A percentile compares a stretch with the other conserved stretches of the same genome.
These are phyloP conservation scores for Spisula subtruncata DNA, from an alignment of 2,888 invertebrate genomes.

Conservation along the genomic window DNA sequence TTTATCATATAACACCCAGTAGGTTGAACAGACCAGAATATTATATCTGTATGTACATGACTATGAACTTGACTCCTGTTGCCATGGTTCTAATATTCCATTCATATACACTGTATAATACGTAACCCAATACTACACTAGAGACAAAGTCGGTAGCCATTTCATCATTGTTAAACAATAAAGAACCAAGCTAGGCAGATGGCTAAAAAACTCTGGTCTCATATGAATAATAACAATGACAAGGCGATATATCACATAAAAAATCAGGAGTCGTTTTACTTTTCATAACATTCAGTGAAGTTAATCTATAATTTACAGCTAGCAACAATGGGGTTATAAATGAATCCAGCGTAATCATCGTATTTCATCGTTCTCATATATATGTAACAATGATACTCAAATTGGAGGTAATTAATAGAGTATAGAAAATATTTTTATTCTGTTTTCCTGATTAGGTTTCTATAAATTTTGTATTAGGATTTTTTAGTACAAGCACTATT, in stretches of 20 bases:
- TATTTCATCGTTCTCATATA: neutral
- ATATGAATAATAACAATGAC: slow-evolving; percentile 8
- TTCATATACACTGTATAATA: neutral
- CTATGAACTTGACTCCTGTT: neutral
- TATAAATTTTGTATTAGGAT: no score
- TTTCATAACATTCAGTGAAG: neutral
- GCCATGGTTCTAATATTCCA: neutral
- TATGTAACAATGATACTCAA: neutral
- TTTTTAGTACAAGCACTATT: no score
- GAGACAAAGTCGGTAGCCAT: neutral
- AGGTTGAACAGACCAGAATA: no score
- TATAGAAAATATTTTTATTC: neutral
- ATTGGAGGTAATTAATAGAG: neutral
- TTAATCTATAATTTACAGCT: slow-evolving; percentile 17
- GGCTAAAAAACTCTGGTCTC: neutral
- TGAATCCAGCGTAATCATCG: neutral
- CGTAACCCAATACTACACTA: neutral
- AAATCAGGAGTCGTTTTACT: neutral
- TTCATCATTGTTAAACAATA: neutral
- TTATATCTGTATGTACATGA: no score
- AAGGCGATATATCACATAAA: neutral
- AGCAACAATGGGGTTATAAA: slow-evolving; percentile 9
- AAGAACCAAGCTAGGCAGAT: neutral
- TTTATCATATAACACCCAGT: no score
- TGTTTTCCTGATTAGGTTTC: no score